Evolutionary conservation across 64 coral and sea anemone genomes (phyloP).

Genomic region (Dendronephthya gigantea): DNA sequence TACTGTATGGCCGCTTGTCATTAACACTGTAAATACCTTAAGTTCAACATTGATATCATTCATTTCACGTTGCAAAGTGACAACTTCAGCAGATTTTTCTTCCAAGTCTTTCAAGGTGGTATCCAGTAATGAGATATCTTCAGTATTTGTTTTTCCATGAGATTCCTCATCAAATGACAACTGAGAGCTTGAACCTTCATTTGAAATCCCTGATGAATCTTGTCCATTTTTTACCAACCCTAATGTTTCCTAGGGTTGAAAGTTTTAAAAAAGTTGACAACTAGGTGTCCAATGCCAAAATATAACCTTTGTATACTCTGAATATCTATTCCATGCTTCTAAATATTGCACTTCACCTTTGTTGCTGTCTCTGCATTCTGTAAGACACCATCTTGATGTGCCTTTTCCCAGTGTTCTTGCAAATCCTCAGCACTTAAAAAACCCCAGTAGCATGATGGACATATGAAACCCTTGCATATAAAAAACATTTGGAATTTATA

Average conservation of each 20-base stretch:
- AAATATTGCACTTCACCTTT: background rate
- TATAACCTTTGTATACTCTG: no score
- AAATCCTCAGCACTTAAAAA: slow-evolving; percentile 54
- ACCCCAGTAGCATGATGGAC: slow-evolving; percentile 65
- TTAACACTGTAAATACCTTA: slow-evolving; percentile 59
- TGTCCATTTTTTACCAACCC: slow-evolving; percentile 18
- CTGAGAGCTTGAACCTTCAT: slow-evolving; percentile 55
- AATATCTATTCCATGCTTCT: no score
- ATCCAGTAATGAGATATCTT: slow-evolving; percentile 60
- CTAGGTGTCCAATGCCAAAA: no score
- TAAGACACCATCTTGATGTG: slow-evolving; percentile 50
- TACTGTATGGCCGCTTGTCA: no score
- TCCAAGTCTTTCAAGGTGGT: slow-evolving; percentile 74
- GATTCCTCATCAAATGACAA: slow-evolving; percentile 73
- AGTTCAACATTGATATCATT: slow-evolving; percentile 90
- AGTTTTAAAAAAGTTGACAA: background rate
- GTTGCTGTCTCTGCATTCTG: slow-evolving; percentile 21
- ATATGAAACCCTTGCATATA: slow-evolving; percentile 66
- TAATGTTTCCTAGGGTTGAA: slow-evolving; percentile 8
- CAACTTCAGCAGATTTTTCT: slow-evolving; percentile 78
- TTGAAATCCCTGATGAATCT: slow-evolving; percentile 27
- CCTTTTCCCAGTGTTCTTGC: slow-evolving; percentile 65
- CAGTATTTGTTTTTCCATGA: slow-evolving; percentile 37
- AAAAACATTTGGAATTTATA: no score
- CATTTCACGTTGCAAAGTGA: slow-evolving; percentile 76